Conservation (phyloP, 2,797 vertebrate genomes). For the Enteromius paludinosus region DNA sequence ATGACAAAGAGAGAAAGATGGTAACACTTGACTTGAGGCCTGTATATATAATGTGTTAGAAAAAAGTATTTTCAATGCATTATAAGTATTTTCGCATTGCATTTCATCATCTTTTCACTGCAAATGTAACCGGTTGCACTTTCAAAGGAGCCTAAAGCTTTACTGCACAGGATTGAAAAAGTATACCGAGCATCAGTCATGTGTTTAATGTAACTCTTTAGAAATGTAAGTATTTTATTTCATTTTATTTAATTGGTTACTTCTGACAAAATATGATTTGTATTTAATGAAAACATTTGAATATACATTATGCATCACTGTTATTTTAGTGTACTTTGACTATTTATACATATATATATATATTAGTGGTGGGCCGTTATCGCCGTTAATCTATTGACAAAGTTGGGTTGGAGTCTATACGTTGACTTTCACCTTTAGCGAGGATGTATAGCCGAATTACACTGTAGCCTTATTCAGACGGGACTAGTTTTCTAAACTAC, state of each 20-base stretch:
- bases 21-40: constrained; percentile 4
- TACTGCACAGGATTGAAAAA: neutral
- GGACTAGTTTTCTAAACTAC: too few species aligned
- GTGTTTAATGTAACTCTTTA: constrained; percentile 3
- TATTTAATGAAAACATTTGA: neutral
- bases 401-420: too few species aligned
- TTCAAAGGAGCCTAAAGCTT: neutral
- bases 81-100: neutral
- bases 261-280: neutral
- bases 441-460: too few species aligned
- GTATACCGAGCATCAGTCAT: neutral
- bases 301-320: neutral
- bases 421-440: too few species aligned
- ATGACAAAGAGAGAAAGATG: neutral
- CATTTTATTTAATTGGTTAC: neutral
- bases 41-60: neutral
- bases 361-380: too few species aligned
- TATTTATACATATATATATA: too few species aligned
- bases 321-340: neutral
- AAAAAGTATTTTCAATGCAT: neutral
- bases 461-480: too few species aligned
- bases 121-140: neutral
- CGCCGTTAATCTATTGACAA: too few species aligned
- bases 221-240: neutral
- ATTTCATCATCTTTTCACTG: neutral